Evolutionary conservation across 1,140 invertebrate species (phyloP).

Genomic region (Penaeus chinensis): DNA sequence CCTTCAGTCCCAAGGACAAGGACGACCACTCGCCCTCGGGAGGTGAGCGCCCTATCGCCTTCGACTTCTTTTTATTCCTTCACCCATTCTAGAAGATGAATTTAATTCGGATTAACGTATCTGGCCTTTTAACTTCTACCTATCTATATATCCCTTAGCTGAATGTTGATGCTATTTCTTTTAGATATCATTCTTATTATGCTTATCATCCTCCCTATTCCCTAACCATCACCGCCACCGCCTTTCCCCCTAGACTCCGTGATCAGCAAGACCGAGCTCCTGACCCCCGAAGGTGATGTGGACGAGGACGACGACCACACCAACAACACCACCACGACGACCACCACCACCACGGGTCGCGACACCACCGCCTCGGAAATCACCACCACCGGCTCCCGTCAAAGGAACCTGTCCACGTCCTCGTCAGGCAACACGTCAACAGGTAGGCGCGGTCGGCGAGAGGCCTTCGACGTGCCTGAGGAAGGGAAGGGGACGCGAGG

Average conservation of each 20-base stretch:
- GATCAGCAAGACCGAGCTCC: conserved; percentile 54
- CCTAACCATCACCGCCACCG: neutral
- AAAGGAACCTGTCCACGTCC: conserved; percentile 42
- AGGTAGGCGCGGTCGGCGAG: conserved; percentile 25
- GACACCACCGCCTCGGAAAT: conserved; percentile 48
- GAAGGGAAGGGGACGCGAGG: neutral
- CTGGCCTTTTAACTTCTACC: too few species aligned
- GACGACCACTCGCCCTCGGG: conserved; percentile 51
- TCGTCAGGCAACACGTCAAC: conserved; percentile 55
- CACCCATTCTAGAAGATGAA: conserved; percentile 25
- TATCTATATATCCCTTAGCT: neutral
- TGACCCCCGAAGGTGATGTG: conserved; percentile 42
- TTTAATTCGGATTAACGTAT: too few species aligned
- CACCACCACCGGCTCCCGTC: conserved; percentile 34
- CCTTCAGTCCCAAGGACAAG: conserved; percentile 60
- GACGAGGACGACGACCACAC: conserved; percentile 42
- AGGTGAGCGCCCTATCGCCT: conserved; percentile 36
- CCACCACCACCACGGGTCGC: conserved; percentile 7
- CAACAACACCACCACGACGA: neutral
- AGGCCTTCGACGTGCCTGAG: neutral
- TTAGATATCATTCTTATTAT: neutral
- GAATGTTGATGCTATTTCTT: neutral
- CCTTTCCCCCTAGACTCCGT: conserved; percentile 18
- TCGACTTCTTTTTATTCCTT: neutral
- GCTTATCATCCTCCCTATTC: neutral